Evolutionary conservation across 2,113 vertebrate species (phyloP).

Genomic region (Hemicordylus capensis): DNA sequence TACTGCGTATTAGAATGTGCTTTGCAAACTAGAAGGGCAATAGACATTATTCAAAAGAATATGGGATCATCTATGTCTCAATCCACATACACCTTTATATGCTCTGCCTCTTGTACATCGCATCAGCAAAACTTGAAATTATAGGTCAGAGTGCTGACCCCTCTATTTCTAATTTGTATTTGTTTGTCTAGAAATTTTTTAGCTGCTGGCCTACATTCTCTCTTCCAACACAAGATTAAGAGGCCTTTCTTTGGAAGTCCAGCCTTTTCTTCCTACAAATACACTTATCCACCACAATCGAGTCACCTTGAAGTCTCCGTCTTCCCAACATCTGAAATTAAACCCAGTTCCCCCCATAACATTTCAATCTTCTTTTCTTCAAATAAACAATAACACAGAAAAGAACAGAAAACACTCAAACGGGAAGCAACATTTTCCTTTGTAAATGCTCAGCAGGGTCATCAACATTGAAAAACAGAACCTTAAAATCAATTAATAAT

Average conservation of each 20-base stretch:
- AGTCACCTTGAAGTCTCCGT: constrained; percentile 14
- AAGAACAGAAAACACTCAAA: constrained; percentile 24
- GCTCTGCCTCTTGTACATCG: not conserved
- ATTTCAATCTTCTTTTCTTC: constrained; percentile 31
- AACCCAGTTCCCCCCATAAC: constrained; percentile 1
- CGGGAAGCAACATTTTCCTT: constrained; percentile 42
- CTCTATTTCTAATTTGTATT: not conserved
- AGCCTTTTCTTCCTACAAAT: not conserved
- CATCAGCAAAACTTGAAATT: not conserved
- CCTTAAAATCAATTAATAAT: constrained; percentile 63
- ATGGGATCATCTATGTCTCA: not conserved
- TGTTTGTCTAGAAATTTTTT: not conserved
- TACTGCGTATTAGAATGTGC: not conserved
- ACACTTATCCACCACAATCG: constrained; percentile 1
- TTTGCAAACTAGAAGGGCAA: not conserved
- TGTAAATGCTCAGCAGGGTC: constrained; percentile 21
- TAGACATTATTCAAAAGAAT: not conserved
- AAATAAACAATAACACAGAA: constrained; percentile 12
- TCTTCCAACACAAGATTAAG: not conserved
- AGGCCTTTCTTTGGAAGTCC: not conserved
- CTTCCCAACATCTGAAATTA: constrained; percentile 22
- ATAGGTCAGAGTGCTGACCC: not conserved
- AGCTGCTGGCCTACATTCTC: not conserved
- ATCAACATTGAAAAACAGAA: constrained; percentile 48
- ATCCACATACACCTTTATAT: not conserved